These are phyloP conservation scores for Leptinotarsa texana DNA, from an alignment of 1,140 invertebrate genomes.

Conservation along the genomic window DNA sequence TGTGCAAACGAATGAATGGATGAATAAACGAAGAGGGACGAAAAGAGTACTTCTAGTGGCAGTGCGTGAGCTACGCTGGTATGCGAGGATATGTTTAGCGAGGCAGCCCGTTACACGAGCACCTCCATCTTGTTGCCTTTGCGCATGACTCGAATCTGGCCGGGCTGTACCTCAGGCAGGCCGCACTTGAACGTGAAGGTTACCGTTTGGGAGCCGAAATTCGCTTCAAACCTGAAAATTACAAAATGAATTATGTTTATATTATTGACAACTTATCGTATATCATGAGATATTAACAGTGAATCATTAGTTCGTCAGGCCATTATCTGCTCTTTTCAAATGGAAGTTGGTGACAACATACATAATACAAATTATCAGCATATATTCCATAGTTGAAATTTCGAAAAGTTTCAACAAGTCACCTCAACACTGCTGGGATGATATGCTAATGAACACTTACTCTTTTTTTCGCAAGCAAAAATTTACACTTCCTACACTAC, in stretches of 20 bases:
- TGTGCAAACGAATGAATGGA: conserved; percentile 25
- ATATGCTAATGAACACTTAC: no score
- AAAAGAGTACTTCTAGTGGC: conserved; percentile 39
- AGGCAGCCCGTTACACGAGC: conserved; percentile 64
- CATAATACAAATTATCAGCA: no score
- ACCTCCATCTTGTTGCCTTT: conserved; percentile 82
- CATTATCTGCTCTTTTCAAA: no score
- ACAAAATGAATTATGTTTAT: background rate
- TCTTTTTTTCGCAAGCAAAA: no score
- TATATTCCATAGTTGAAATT: no score
- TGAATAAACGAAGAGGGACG: conserved; percentile 3
- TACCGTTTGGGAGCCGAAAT: conserved; percentile 79
- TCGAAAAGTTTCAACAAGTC: no score
- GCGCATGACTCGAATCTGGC: conserved; percentile 71
- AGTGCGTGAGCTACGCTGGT: conserved; percentile 48
- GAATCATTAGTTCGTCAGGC: no score
- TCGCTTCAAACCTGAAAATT: conserved; percentile 73
- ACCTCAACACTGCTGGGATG: no score
- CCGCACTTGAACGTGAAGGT: conserved; percentile 78
- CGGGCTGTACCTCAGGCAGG: conserved; percentile 67
- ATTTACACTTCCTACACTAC: no score
- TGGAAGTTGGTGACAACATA: no score
- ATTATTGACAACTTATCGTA: background rate
- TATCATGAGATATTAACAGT: no score
- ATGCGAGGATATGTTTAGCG: conserved; percentile 52